Percentiles rank a stretch among this genome's conserved stretches.
phyloP scores from a whole-genome alignment of 2,113 vertebrate genomes.

The Muntiacus muntjak region DNA sequence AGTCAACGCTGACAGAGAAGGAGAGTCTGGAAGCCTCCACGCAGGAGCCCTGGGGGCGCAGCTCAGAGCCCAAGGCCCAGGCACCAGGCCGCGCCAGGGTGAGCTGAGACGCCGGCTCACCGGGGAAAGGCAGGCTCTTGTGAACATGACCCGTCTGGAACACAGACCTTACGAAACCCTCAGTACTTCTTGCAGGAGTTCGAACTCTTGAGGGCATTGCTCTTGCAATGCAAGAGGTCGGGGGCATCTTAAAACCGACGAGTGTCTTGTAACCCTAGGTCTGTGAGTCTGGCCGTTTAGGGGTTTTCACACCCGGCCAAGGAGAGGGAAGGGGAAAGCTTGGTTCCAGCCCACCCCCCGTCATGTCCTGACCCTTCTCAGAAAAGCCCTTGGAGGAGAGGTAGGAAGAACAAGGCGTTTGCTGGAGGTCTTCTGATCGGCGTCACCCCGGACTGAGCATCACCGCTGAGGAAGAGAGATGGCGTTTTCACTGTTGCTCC shows the following conservation, averaged over 20 bases:
- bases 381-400: neutral
- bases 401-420: neutral
- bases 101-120: neutral
- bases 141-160: neutral
- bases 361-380: neutral
- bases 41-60: neutral
- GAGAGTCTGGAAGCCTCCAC: neutral
- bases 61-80: neutral
- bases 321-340: neutral
- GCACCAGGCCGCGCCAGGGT: neutral
- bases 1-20: neutral
- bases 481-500: neutral
- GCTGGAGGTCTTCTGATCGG: neutral
- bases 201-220: neutral
- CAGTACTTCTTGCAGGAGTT: neutral
- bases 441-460: neutral
- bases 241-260: neutral
- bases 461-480: neutral
- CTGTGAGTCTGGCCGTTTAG: neutral
- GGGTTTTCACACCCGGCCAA: neutral
- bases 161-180: neutral
- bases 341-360: neutral
- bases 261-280: neutral
- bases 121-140: neutral
- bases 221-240: neutral